A percentile compares a stretch with the other conserved stretches of the same genome.
These are phyloP conservation scores for Apotomis capreana DNA, from an alignment of 2,888 invertebrate species.

Conservation along the genomic window DNA sequence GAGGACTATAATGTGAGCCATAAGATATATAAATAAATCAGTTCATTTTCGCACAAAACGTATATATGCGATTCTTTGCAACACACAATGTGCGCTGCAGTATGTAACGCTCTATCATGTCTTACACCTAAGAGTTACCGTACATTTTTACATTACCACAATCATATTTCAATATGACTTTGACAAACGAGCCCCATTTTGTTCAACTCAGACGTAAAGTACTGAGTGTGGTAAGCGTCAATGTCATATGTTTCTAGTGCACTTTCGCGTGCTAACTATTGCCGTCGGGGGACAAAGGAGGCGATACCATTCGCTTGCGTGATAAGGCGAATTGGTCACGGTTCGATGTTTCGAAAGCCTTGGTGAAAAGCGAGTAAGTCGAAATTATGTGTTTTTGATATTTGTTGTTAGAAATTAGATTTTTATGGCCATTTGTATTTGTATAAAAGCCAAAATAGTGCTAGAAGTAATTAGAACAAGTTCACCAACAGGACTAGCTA, in stretches of 20 bases:
- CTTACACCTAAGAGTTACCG: not conserved
- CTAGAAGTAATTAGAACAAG: too few species aligned
- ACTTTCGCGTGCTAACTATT: constrained; percentile 17
- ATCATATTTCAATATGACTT: constrained; percentile 25
- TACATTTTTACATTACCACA: constrained; percentile 10
- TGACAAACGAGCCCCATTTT: constrained; percentile 14
- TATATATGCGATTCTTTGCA: too few species aligned
- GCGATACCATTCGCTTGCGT: constrained; percentile 26
- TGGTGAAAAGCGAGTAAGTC: not conserved
- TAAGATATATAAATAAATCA: too few species aligned
- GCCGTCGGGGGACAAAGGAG: constrained; percentile 14
- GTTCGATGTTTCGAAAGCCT: not conserved
- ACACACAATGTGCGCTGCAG: not conserved
- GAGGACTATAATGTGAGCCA: too few species aligned
- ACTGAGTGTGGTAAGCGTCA: constrained; percentile 10
- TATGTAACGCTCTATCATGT: not conserved
- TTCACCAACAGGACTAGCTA: too few species aligned
- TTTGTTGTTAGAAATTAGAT: too few species aligned
- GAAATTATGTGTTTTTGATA: not conserved
- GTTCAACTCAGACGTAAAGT: not conserved
- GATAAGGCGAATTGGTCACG: constrained; percentile 27
- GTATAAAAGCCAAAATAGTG: too few species aligned
- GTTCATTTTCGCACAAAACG: not conserved
- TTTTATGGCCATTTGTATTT: too few species aligned
- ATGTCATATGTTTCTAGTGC: constrained; percentile 26